phyloP scores from a whole-genome alignment of 2,888 invertebrate genomes.

The Rhagonycha lutea region DNA sequence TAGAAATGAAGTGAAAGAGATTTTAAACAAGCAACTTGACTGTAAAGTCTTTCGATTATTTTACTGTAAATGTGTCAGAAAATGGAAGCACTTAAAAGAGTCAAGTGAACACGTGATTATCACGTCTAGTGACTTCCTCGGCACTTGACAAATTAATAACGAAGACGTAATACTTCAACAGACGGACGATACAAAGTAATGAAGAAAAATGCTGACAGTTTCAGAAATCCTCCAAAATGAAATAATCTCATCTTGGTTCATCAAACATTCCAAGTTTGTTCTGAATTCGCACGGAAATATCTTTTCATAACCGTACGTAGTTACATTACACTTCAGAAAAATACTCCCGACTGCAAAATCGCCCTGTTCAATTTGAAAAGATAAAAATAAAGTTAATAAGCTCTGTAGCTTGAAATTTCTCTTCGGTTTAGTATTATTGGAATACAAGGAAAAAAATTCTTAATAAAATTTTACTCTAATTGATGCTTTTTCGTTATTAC shows the following conservation, averaged over 20 bases:
- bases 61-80: slow-evolving; percentile 18
- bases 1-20: background rate
- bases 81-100: slow-evolving; percentile 9
- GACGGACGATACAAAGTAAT: background rate
- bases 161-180: background rate
- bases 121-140: background rate
- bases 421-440: background rate
- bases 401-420: background rate
- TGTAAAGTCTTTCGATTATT: background rate
- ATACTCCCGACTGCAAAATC: background rate
- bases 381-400: background rate
- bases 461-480: background rate
- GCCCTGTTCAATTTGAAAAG: background rate
- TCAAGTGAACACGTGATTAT: background rate
- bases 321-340: background rate
- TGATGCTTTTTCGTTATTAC: background rate
- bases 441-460: background rate
- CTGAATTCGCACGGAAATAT: background rate
- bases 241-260: background rate
- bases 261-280: background rate
- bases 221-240: background rate
- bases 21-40: slow-evolving; percentile 5
- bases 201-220: background rate
- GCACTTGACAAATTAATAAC: background rate
- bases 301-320: background rate